A percentile compares a stretch with the other conserved stretches of the same genome.
phyloP scores from a whole-genome alignment of 2,888 invertebrate genomes.

The Campopleginae sp. region DNA sequence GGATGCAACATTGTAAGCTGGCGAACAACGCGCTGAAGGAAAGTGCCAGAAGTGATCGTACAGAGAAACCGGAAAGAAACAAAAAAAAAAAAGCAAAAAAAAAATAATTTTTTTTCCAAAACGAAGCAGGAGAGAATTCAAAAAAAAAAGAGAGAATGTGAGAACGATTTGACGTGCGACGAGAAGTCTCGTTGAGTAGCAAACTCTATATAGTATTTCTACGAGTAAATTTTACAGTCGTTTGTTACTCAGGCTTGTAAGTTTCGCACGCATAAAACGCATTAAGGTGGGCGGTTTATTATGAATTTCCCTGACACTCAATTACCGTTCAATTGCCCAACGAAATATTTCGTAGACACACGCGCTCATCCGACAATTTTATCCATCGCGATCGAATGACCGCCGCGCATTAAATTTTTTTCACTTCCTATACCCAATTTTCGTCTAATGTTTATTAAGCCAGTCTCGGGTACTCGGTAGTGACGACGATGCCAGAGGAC shows the following conservation, averaged over 20 bases:
- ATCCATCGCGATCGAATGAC: neutral
- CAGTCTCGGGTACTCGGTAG: neutral
- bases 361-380: neutral
- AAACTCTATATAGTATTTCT: slow-evolving; percentile 22
- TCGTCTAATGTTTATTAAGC: neutral
- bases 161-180: slow-evolving; percentile 23
- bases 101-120: neutral
- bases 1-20: slow-evolving; percentile 5
- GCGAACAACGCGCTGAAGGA: neutral
- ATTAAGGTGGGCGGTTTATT: slow-evolving; percentile 58
- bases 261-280: slow-evolving; percentile 34
- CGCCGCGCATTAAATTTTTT: no score
- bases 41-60: slow-evolving; percentile 10
- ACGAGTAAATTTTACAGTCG: slow-evolving; percentile 43
- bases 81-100: neutral
- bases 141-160: neutral
- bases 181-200: slow-evolving; percentile 31
- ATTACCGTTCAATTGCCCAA: slow-evolving; percentile 54
- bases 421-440: no score
- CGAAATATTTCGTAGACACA: neutral
- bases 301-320: slow-evolving; percentile 58
- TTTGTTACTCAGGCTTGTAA: slow-evolving; percentile 33
- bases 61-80: slow-evolving; percentile 1
- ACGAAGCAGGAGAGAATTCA: neutral
- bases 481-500: neutral